phyloP scores from a whole-genome alignment of 64 coral and sea anemone species.

The Pachyseris speciosa region DNA sequence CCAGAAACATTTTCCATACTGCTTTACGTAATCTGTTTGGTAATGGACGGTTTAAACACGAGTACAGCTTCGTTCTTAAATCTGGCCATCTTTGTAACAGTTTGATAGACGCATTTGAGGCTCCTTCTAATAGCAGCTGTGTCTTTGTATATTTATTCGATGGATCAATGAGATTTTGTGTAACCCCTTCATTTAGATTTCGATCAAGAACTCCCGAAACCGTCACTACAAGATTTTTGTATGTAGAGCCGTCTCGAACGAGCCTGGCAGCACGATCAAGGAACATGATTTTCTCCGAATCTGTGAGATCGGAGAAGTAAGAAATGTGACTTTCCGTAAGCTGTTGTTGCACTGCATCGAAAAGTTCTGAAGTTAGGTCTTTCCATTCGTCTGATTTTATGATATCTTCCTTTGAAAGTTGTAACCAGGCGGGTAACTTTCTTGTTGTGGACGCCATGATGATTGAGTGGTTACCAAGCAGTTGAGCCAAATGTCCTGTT shows the following conservation, averaged over 20 bases:
- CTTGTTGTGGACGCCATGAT: slow-evolving; percentile 86
- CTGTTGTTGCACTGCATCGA: slow-evolving; percentile 90
- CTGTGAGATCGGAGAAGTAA: slow-evolving; percentile 83
- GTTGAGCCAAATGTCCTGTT: neutral
- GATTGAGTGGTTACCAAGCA: neutral
- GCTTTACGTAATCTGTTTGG: slow-evolving; percentile 39
- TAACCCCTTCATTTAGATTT: slow-evolving; percentile 69
- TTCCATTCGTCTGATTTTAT: slow-evolving; percentile 78
- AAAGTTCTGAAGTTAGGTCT: slow-evolving; percentile 75
- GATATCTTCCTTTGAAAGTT: slow-evolving; percentile 81
- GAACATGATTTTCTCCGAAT: slow-evolving; percentile 88
- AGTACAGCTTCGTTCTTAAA: slow-evolving; percentile 57
- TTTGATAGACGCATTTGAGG: slow-evolving; percentile 26
- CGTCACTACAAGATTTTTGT: slow-evolving; percentile 62
- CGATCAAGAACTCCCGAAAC: slow-evolving; percentile 81
- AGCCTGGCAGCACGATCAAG: slow-evolving; percentile 91
- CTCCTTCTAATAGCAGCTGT: slow-evolving; percentile 45
- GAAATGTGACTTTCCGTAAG: slow-evolving; percentile 85
- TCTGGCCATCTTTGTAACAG: slow-evolving; percentile 70
- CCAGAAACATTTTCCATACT: slow-evolving; percentile 68
- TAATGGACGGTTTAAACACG: slow-evolving; percentile 59
- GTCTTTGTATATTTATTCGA: slow-evolving; percentile 66
- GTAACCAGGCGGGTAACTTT: slow-evolving; percentile 63
- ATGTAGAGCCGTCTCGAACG: slow-evolving; percentile 49
- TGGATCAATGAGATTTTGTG: slow-evolving; percentile 64